Evolutionary conservation across 2,797 vertebrate species (phyloP).

Genomic region (Nannoperca obscura): DNA sequence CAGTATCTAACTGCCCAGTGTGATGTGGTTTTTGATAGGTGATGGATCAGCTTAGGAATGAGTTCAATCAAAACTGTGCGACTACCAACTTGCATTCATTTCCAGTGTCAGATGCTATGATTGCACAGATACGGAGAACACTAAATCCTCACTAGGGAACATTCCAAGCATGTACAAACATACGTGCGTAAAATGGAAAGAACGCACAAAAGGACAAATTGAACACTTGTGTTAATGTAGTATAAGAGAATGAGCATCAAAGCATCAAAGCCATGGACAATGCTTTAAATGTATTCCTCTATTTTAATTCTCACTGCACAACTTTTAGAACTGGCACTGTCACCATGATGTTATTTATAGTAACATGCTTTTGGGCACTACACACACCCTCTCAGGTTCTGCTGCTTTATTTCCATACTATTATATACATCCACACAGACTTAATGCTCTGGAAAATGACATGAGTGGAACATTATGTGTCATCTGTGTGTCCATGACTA

Average conservation of each 20-base stretch:
- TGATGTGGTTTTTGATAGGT: background rate
- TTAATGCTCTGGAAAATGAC: conserved; percentile 44
- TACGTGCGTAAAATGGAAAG: conserved; percentile 68
- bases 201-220: conserved; percentile 63
- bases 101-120: conserved; percentile 16
- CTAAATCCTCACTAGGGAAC: conserved; percentile 51
- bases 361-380: background rate
- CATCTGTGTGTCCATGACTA: conserved; percentile 52
- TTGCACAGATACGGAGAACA: conserved; percentile 45
- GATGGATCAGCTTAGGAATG: conserved; percentile 16
- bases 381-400: conserved; percentile 1
- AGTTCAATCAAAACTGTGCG: conserved; percentile 3
- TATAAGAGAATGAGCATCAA: conserved; percentile 24
- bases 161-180: conserved; percentile 79
- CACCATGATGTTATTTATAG: conserved; percentile 20
- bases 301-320: conserved; percentile 5
- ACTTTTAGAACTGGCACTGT: background rate
- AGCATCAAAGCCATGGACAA: background rate
- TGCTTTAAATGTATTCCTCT: background rate
- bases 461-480: conserved; percentile 53
- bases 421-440: conserved; percentile 30
- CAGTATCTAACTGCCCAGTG: background rate
- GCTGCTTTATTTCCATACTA: conserved; percentile 11
- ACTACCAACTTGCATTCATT: conserved; percentile 20
- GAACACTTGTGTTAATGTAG: conserved; percentile 57